Base-by-base conservation (phyloP, 92 coral and sea anemone genomes). In the Phenganax subtilis region DNA sequence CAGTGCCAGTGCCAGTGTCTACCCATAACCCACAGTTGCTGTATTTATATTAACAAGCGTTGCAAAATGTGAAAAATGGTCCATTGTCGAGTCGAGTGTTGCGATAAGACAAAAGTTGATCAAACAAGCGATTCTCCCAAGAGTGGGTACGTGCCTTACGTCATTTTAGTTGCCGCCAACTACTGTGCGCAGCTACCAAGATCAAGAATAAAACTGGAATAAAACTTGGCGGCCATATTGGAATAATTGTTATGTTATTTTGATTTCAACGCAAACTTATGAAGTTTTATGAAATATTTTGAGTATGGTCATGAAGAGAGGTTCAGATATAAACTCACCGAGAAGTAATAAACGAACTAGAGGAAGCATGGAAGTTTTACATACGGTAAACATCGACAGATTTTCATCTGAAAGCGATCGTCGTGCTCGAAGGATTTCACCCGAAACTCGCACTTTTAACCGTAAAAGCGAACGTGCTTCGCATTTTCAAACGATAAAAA, bases 301-400 rank as follows among this genome's bases (percentile, higher is more conserved):
- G 53, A 79, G 83, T 54, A 96, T 96, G 99, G 99, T 96, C 99
- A 96, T 96, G 99, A 96, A 96, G 99, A 96, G 99, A 90, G 88
- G 97, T 72, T 96, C 97, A 89, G 99, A 92, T 86, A 81, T 97
- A 96, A 97, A 96, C 90, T 92, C 91, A 74, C 97, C 89, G 76
- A 86, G 88, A 62, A 92, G 93, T 87, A 81, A 89, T 59, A 96
- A 92, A 87, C 93, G 99, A 75, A 86, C 86, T 96, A 97, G 99
- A 66, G 84, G 96, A 66, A 88, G 93, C 79, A 84, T 90, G 82
- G 99, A 92, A 51, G 87, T 90, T 84, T 93, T 89, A 61, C 94
- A 92, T 85, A 92, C 87, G 71, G 97, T 97, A 51, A 86, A 90
- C 72, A 93, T 92, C 77, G 99, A 96, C 78, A 88, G 97, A 84